phyloP scores from a whole-genome alignment of 2,113 vertebrate genomes.

The Melozone crissalis region DNA sequence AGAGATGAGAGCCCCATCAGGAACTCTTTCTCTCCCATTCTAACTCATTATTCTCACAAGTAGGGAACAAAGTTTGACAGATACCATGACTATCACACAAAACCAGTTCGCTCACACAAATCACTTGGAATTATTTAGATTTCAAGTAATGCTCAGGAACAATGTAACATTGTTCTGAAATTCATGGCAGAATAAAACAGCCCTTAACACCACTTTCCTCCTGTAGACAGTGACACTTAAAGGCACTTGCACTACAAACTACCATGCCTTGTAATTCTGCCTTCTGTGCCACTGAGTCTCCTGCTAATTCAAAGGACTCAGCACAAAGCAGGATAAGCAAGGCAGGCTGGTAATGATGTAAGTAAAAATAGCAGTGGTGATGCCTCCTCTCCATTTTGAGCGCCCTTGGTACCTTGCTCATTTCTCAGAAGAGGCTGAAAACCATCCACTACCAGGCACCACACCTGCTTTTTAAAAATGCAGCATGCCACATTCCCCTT shows the following conservation, averaged over 20 bases:
- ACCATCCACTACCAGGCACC: not conserved
- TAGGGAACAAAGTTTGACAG: not conserved
- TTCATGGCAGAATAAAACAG: not conserved
- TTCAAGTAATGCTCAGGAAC: not conserved
- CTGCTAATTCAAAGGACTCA: not conserved
- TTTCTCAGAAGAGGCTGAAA: not conserved
- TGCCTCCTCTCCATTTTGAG: not conserved
- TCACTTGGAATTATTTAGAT: not conserved
- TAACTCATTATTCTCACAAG: not conserved
- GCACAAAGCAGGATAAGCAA: not conserved
- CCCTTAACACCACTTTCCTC: not conserved
- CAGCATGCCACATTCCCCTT: not conserved
- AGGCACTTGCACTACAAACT: not conserved
- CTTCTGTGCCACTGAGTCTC: not conserved
- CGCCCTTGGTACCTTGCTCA: not conserved
- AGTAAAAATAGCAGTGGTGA: not conserved
- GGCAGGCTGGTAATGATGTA: not conserved
- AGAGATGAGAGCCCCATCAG: not conserved
- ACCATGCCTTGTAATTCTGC: not conserved
- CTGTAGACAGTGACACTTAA: not conserved
- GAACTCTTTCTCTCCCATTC: not conserved
- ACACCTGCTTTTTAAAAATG: not conserved
- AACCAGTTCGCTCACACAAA: accelerated
- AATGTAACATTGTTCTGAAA: not conserved
- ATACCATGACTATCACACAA: not conserved